A percentile compares a stretch with the other conserved stretches of the same genome.
Evolutionary conservation across 2,888 invertebrate species (phyloP).

Genomic region (Xestia c-nigrum): DNA sequence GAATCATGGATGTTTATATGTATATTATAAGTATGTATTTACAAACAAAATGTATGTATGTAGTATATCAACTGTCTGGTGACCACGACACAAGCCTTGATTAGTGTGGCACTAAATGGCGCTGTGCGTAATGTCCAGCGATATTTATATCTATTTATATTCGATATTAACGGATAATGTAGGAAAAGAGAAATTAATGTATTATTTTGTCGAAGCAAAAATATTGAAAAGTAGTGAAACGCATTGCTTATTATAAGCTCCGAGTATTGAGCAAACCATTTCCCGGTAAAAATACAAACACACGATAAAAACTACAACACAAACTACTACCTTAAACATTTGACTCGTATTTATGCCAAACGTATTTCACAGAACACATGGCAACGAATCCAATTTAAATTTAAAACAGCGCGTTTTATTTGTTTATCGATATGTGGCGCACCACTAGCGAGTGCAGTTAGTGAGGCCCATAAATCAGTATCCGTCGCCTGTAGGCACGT

Average conservation of each 20-base stretch:
- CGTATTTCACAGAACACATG: constrained; percentile 18
- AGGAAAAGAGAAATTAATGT: not conserved
- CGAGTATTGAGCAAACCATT: not conserved
- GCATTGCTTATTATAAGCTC: not conserved
- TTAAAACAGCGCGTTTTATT: constrained; percentile 29
- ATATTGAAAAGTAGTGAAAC: not conserved
- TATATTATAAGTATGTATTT: too few relatives aligned
- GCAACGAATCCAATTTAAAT: constrained; percentile 28
- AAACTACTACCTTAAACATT: constrained; percentile 4
- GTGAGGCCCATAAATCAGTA: constrained; percentile 84
- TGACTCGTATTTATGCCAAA: constrained; percentile 21
- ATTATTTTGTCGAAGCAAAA: not conserved
- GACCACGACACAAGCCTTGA: too few relatives aligned
- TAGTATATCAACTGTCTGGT: too few relatives aligned
- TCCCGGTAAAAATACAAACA: not conserved
- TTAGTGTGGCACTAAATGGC: too few relatives aligned
- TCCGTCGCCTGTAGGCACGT: constrained; percentile 81
- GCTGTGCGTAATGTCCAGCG: too few relatives aligned
- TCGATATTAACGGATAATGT: not conserved
- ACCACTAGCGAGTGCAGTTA: constrained; percentile 80
- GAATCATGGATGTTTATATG: too few relatives aligned
- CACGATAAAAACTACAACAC: not conserved
- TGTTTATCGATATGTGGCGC: constrained; percentile 57
- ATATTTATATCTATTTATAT: too few relatives aligned
- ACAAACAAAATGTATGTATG: too few relatives aligned